These are phyloP conservation scores for Xenotilapia leptura DNA, from an alignment of 2,113 vertebrate genomes.

Conservation along the genomic window DNA sequence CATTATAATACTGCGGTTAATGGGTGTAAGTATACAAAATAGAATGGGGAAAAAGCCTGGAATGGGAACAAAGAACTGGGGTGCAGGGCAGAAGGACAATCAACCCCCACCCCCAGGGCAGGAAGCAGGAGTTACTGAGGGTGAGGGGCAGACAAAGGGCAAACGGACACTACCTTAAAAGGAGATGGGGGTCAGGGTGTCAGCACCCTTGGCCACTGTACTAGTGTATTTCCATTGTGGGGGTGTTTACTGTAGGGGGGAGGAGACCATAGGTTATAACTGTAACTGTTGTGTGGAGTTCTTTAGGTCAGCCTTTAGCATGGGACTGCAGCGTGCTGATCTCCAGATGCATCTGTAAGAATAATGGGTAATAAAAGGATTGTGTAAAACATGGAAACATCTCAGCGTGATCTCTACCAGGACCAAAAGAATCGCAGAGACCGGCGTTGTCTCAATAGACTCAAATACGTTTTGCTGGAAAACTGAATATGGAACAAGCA, in stretches of 20 bases:
- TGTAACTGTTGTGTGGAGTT: not conserved
- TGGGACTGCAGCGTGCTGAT: not conserved
- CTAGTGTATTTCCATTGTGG: not conserved
- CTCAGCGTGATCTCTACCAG: too few species aligned
- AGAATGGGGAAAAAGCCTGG: too few species aligned
- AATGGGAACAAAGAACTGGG: not conserved
- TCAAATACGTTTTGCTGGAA: too few species aligned
- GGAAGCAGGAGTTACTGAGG: accelerated
- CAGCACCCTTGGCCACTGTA: not conserved
- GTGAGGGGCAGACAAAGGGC: not conserved
- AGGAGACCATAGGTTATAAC: not conserved
- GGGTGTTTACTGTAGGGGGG: not conserved
- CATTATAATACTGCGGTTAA: not conserved
- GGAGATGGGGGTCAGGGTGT: not conserved
- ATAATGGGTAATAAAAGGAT: too few species aligned
- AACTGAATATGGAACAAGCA: too few species aligned
- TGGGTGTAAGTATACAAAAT: not conserved
- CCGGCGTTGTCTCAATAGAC: too few species aligned
- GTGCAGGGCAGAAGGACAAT: not conserved
- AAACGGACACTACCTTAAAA: not conserved
- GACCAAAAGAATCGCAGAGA: too few species aligned
- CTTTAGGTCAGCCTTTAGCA: not conserved
- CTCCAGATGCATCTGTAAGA: not conserved
- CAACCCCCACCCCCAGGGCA: not conserved
- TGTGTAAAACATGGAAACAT: too few species aligned